Evolutionary conservation across 2,113 vertebrate genomes (phyloP).

Genomic region (Rynchops niger): DNA sequence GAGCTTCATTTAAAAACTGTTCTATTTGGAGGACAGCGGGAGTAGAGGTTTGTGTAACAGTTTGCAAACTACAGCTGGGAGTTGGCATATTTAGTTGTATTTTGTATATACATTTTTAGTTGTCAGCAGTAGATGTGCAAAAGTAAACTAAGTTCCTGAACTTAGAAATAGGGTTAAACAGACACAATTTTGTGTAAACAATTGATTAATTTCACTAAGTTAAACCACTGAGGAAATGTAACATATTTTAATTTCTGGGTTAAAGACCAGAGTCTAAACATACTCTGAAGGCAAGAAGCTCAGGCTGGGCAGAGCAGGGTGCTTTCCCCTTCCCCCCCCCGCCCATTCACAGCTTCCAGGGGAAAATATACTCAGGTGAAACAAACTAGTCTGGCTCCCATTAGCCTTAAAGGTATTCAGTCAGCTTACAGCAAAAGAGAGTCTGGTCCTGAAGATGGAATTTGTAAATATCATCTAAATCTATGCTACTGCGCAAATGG

Average conservation of each 20-base stretch:
- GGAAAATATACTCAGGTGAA: not conserved
- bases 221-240: not conserved
- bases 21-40: not conserved
- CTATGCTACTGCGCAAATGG: fast-evolving
- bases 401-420: not conserved
- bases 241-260: not conserved
- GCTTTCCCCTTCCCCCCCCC: not conserved
- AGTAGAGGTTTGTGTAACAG: not conserved
- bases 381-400: not conserved
- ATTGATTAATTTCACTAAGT: not conserved
- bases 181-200: not conserved
- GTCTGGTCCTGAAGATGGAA: not conserved
- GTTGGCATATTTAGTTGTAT: not conserved
- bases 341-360: not conserved
- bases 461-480: not conserved
- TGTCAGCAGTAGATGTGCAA: not conserved
- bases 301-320: fast-evolving
- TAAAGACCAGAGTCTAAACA: not conserved
- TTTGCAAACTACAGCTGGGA: not conserved
- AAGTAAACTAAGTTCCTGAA: not conserved
- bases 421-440: not conserved
- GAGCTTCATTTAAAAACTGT: not conserved
- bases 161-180: not conserved
- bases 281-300: too few species aligned
- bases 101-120: not conserved